A percentile compares a stretch with the other conserved stretches of the same genome.
phyloP scores from a whole-genome alignment of 1,140 invertebrate species.

The Ridgeia piscesae region DNA sequence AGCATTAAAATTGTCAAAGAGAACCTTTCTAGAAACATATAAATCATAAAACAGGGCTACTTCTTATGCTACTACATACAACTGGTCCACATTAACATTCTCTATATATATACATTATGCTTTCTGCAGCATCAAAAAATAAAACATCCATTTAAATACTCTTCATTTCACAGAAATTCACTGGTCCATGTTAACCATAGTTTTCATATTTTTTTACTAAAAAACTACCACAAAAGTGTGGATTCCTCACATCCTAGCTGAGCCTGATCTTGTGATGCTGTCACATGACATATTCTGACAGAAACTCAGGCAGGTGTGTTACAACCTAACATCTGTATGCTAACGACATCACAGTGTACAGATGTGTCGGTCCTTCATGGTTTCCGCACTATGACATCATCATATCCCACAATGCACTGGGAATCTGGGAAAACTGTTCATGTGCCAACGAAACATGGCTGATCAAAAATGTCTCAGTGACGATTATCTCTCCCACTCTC shows the following conservation, averaged over 20 bases:
- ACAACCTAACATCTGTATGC: background rate
- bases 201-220: background rate
- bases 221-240: conserved; percentile 1
- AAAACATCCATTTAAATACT: background rate
- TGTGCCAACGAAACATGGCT: background rate
- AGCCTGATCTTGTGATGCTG: background rate
- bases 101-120: background rate
- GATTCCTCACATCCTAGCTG: background rate
- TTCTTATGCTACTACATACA: background rate
- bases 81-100: background rate
- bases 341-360: background rate
- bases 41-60: background rate
- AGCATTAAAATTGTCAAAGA: background rate
- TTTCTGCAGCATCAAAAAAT: background rate
- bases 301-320: background rate
- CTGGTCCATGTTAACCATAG: background rate
- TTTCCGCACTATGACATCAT: background rate
- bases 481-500: background rate
- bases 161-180: background rate
- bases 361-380: background rate
- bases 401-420: background rate
- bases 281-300: background rate
- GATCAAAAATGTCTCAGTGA: background rate
- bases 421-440: background rate
- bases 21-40: too few relatives aligned